phyloP scores from a whole-genome alignment of 2,113 vertebrate genomes.

The Sceloporus tristichus region DNA sequence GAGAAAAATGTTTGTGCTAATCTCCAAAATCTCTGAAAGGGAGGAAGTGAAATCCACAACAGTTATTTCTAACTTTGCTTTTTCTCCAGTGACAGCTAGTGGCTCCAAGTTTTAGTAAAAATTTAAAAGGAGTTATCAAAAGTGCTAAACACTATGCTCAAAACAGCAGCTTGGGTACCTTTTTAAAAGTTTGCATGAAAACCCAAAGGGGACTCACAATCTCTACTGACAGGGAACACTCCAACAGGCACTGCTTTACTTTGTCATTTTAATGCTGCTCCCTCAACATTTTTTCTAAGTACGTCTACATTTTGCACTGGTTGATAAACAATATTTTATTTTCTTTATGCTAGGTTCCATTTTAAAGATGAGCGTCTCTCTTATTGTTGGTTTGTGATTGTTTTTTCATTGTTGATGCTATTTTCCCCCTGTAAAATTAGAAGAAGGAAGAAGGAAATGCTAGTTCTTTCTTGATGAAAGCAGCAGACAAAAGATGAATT shows the following conservation, averaged over 20 bases:
- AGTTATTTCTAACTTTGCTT: background rate
- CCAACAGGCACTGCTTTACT: too few relatives aligned
- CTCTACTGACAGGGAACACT: too few relatives aligned
- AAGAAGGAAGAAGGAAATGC: background rate
- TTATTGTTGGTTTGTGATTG: background rate
- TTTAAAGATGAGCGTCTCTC: conserved; percentile 34
- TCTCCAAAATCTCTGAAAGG: conserved; percentile 12
- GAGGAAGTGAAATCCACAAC: conserved; percentile 5
- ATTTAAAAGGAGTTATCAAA: too few relatives aligned
- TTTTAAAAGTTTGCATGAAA: too few relatives aligned
- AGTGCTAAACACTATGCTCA: too few relatives aligned
- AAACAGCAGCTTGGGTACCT: too few relatives aligned
- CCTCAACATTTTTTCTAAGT: background rate
- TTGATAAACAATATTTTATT: background rate
- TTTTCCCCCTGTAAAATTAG: conserved; percentile 19
- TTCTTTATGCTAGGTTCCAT: conserved; percentile 7
- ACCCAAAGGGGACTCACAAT: too few relatives aligned
- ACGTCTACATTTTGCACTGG: conserved; percentile 23
- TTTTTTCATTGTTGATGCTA: background rate
- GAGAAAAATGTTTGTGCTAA: too few relatives aligned
- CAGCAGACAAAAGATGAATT: conserved; percentile 1
- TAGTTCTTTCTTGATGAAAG: conserved; percentile 2
- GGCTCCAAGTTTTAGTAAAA: too few relatives aligned
- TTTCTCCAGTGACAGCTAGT: background rate
- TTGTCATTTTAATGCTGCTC: conserved; percentile 5